phyloP scores from a whole-genome alignment of 2,888 invertebrate species.

The Unio pictorum region DNA sequence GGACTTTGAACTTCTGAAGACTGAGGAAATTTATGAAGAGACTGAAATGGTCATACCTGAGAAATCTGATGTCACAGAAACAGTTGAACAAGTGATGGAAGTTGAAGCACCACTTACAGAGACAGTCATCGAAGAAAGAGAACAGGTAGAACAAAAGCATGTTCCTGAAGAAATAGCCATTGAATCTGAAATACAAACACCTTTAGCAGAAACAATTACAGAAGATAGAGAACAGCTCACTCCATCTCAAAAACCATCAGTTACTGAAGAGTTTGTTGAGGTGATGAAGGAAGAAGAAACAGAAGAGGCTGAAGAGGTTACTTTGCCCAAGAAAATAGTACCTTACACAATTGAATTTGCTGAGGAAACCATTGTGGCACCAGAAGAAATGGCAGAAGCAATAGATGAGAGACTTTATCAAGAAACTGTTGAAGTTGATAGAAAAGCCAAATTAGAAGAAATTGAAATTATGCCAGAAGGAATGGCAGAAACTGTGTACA shows the following conservation, averaged over 20 bases:
- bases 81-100: constrained; percentile 6
- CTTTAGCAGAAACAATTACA: background rate
- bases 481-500: constrained; percentile 3
- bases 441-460: too few species aligned
- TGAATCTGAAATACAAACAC: background rate
- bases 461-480: background rate
- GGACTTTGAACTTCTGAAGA: too few species aligned
- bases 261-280: background rate
- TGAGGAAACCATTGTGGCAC: constrained; percentile 7
- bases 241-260: background rate
- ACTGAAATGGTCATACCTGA: background rate
- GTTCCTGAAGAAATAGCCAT: too few species aligned
- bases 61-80: constrained; percentile 5
- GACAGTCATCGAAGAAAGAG: too few species aligned
- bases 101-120: too few species aligned
- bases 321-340: constrained; percentile 2
- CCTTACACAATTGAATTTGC: constrained; percentile 8
- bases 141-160: too few species aligned
- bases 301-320: constrained; percentile 8
- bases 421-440: constrained; percentile 8
- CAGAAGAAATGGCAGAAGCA: constrained; percentile 1
- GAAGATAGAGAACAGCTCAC: too few species aligned
- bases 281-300: constrained; percentile 1
- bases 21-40: too few species aligned
- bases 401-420: background rate